Evolutionary conservation across 2,888 invertebrate species (phyloP).

Genomic region (Erannis defoliaria): DNA sequence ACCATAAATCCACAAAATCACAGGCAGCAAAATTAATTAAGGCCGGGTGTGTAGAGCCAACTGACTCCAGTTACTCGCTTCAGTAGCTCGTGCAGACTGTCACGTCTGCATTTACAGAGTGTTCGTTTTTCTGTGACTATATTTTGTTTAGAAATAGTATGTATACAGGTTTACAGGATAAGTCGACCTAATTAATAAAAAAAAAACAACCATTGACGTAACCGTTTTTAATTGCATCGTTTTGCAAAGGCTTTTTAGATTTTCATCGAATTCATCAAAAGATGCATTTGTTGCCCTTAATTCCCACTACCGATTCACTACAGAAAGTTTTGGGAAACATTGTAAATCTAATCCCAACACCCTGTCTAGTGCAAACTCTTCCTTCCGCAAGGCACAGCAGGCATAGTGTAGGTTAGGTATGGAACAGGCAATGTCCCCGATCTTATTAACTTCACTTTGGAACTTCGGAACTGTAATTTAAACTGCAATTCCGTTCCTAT

Average conservation of each 20-base stretch:
- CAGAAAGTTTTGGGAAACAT: too few relatives aligned
- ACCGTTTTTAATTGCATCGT: too few relatives aligned
- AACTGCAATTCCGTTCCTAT: constrained; percentile 40
- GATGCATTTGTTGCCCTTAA: too few relatives aligned
- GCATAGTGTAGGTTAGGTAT: constrained; percentile 9
- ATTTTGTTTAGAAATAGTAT: too few relatives aligned
- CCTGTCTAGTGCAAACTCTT: background rate
- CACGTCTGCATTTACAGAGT: background rate
- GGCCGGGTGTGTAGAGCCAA: constrained; percentile 12
- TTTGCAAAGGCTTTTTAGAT: too few relatives aligned
- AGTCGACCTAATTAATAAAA: too few relatives aligned
- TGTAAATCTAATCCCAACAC: too few relatives aligned
- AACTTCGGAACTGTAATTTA: constrained; percentile 43
- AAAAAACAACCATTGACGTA: too few relatives aligned
- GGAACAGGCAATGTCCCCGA: constrained; percentile 25
- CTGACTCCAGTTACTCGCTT: constrained; percentile 14
- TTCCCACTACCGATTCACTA: too few relatives aligned
- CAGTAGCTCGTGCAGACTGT: constrained; percentile 3
- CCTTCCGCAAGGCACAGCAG: background rate
- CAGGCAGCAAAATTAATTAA: constrained; percentile 9
- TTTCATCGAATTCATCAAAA: too few relatives aligned
- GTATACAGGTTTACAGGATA: too few relatives aligned
- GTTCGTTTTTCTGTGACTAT: background rate
- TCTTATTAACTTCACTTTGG: constrained; percentile 42
- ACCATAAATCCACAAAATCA: background rate